Percentiles rank a stretch among this genome's conserved stretches.
phyloP scores from a whole-genome alignment of 2,113 vertebrate genomes.

The Nothocercus julius region DNA sequence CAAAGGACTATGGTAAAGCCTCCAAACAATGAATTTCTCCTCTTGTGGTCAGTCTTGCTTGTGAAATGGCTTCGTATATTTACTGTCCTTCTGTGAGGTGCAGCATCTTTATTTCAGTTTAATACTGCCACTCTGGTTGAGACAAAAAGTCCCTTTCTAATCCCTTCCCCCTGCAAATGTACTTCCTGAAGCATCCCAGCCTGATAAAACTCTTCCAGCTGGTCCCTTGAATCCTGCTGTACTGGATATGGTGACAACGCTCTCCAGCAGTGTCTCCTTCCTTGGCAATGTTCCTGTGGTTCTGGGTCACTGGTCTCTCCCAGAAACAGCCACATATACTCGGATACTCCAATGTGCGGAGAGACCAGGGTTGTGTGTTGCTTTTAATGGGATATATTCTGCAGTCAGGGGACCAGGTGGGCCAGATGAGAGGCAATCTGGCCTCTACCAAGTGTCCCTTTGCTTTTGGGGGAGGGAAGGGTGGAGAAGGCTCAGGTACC shows the following conservation, averaged over 20 bases:
- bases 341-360: neutral
- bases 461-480: neutral
- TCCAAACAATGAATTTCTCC: neutral
- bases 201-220: neutral
- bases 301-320: neutral
- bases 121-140: neutral
- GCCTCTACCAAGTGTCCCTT: neutral
- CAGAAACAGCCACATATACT: neutral
- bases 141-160: neutral
- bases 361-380: neutral
- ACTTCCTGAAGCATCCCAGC: neutral
- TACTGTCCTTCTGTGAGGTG: neutral
- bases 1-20: conserved; percentile 89
- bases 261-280: rapidly evolving
- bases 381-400: rapidly evolving
- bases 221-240: neutral
- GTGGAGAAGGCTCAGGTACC: neutral
- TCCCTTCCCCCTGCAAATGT: rapidly evolving
- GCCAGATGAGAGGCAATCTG: neutral
- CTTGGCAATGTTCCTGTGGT: rapidly evolving
- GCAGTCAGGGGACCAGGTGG: neutral
- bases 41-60: neutral
- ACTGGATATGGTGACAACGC: neutral
- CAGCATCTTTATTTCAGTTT: neutral
- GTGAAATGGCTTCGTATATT: rapidly evolving